Evolutionary conservation across 2,888 invertebrate genomes (phyloP), one percentile per base, ranked within the genome.

Genomic region (Noctuana brunneofusca): DNA sequence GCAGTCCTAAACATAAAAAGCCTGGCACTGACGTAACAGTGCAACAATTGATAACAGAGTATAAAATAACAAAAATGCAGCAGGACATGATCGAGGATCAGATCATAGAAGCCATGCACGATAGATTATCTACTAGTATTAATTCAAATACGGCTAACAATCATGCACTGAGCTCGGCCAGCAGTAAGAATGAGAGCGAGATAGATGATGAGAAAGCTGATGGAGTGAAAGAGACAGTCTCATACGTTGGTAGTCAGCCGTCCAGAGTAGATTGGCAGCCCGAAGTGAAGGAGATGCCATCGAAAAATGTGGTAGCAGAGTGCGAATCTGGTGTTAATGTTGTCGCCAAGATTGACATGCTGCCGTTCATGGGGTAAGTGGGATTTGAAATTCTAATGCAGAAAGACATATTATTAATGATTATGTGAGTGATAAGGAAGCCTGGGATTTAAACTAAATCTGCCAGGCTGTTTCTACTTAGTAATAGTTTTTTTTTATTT

Each of bases 321-420:
- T 69, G 74, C 35, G 80, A 81, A 0, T 77, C 81, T 0, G 71
- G 74, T 0, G 69, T 72, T 1, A 83, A 87, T 58, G 78, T 89
- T 0, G 78, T 86, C 3, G 76, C 80, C 0, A 81, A 79, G 66
- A 87, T 89, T 9, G 81, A 88, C 38, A 79, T 76, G 75, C 71
- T 89, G 67, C 80, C 86, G 1, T 89, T 87, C 68, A 87, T 90
- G 83, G 87, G 87, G 89, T 89, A 56, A 84, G 89, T 75, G 1
- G 8, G 5, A 8, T 30, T 30, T 9, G 24, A 24, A 24, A 24
- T 24, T 24, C 24, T 4, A 24, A 24, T 24, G n/a, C n/a, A n/a
- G n/a, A n/a, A n/a, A n/a, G n/a, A n/a, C n/a, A n/a, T n/a, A n/a
- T n/a, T n/a, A n/a, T n/a, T n/a, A n/a, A n/a, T n/a, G n/a, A n/a